Evolutionary conservation across 2,113 vertebrate species (phyloP), one percentile per base, ranked within the genome.

Genomic region (Megaleporinus macrocephalus): DNA sequence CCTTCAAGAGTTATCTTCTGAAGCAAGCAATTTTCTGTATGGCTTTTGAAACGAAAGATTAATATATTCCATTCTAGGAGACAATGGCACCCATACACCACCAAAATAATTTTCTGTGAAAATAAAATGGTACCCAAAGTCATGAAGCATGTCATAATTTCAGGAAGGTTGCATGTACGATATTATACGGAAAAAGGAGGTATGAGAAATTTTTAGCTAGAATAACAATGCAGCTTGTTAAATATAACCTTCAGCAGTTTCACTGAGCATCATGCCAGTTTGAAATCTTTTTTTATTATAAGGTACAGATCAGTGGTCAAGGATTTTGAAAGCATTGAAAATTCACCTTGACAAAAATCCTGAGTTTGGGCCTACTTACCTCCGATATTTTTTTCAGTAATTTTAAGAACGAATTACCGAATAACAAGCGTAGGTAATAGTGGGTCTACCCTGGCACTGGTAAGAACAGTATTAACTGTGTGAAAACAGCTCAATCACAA

Each of bases 11-110:
- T 91, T 87, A 89, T 84, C 87, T 87, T 88, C 86, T 80, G 73
- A 88, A 80, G 84, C 79, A 84, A 85, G 79, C 84, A 88, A 90
- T 81, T 86, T 84, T 89, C 90, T 89, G 82, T 88, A 16, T 51
- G 16, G n/a, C 53, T 44, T 77, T 71, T 49, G 51, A 68, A 83
- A 59, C 14, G 2, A 74, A 75, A 16, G 29, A 41, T 69, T 59
- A 73, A 49, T 47, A 65, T 72, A 72, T 62, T 82, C 51, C 55
- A 36, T 82, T 65, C 44, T 61, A 22, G 59, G 33, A 44, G 33
- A 61, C 72, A 81, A 74, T 29, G 24, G 47, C 49, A 68, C n/a
- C 47, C 41, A 75, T 55, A 68, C 71, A 57, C 57, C 47, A 44
- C 49, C 41, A 14, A 75, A 81, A 57, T 69, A 30, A 70, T n/a